These are phyloP conservation scores for Astreopora myriophthalma DNA, from an alignment of 64 coral and sea anemone species.

Conservation along the genomic window DNA sequence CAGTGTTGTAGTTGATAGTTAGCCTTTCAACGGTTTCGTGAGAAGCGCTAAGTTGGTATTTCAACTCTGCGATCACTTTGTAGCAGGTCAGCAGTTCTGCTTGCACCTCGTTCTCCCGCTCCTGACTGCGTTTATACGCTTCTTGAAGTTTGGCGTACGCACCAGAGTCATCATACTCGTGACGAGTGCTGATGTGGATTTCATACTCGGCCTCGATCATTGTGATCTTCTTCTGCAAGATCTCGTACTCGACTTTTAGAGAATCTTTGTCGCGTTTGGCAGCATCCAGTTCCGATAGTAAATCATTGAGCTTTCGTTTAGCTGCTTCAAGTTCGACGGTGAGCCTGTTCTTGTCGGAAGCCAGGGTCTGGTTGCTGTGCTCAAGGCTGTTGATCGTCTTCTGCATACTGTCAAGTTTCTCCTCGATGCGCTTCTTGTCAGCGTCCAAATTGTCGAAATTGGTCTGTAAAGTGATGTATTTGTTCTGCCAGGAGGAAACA, in stretches of 20 bases:
- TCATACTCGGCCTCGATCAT: constrained; percentile 89
- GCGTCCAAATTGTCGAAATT: constrained; percentile 71
- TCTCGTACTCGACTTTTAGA: constrained; percentile 76
- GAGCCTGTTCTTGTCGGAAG: constrained; percentile 79
- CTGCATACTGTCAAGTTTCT: constrained; percentile 88
- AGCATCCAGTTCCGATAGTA: constrained; percentile 76
- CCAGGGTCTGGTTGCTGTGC: constrained; percentile 72
- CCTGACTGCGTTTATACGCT: constrained; percentile 91
- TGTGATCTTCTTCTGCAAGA: constrained; percentile 77
- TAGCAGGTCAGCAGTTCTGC: constrained; percentile 76
- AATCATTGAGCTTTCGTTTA: constrained; percentile 83
- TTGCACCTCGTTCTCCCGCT: constrained; percentile 90
- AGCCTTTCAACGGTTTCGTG: constrained; percentile 60
- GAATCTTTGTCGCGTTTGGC: constrained; percentile 68
- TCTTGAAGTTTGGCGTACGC: constrained; percentile 80
- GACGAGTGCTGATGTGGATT: constrained; percentile 72
- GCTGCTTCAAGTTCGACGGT: constrained; percentile 78
- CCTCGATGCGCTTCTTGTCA: constrained; percentile 83
- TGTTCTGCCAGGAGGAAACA: constrained; percentile 76
- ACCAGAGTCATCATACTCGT: constrained; percentile 82
- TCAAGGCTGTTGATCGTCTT: constrained; percentile 81
- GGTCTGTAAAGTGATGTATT: constrained; percentile 78
- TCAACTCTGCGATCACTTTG: constrained; percentile 70
- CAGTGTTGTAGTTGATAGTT: constrained; percentile 71
- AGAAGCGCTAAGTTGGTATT: constrained; percentile 58